phyloP scores from a whole-genome alignment of 2,888 invertebrate genomes.

The Crioceris asparagi region DNA sequence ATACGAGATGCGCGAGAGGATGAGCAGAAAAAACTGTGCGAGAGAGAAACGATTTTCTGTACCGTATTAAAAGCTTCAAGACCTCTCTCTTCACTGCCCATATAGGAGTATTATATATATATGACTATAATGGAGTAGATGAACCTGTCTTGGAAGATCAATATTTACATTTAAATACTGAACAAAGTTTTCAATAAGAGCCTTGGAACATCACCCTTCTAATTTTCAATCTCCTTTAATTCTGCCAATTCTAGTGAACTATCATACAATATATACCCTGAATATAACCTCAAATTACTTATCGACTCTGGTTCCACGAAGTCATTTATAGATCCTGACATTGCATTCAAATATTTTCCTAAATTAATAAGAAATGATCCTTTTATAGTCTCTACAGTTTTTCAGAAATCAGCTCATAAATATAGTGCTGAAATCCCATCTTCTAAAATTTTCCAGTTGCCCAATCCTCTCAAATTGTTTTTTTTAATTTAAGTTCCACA shows the following conservation, averaged over 20 bases:
- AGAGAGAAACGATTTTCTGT: too few species aligned
- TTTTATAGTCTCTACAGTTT: constrained; percentile 1
- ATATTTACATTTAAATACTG: too few species aligned
- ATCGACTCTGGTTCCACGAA: constrained; percentile 11
- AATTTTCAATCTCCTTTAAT: neutral
- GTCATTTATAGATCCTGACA: constrained; percentile 12
- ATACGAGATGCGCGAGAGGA: too few species aligned
- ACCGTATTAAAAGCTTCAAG: too few species aligned
- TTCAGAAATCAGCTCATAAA: neutral
- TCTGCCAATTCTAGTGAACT: constrained; percentile 5
- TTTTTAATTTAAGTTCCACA: constrained; percentile 10
- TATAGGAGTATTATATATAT: too few species aligned
- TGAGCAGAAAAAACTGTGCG: too few species aligned
- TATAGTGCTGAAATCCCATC: neutral
- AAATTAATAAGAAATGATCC: constrained; percentile 9
- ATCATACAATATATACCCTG: constrained; percentile 12
- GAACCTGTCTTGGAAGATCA: neutral
- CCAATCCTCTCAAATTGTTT: constrained; percentile 4
- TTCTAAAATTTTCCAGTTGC: constrained; percentile 2
- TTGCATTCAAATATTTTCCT: constrained; percentile 10
- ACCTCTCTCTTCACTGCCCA: too few species aligned
- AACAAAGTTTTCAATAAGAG: constrained; percentile 2
- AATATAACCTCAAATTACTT: constrained; percentile 12
- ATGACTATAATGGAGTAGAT: neutral
- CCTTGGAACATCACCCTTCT: neutral